Evolutionary conservation across 2,888 invertebrate species (phyloP).

Genomic region (Selenia dentaria): DNA sequence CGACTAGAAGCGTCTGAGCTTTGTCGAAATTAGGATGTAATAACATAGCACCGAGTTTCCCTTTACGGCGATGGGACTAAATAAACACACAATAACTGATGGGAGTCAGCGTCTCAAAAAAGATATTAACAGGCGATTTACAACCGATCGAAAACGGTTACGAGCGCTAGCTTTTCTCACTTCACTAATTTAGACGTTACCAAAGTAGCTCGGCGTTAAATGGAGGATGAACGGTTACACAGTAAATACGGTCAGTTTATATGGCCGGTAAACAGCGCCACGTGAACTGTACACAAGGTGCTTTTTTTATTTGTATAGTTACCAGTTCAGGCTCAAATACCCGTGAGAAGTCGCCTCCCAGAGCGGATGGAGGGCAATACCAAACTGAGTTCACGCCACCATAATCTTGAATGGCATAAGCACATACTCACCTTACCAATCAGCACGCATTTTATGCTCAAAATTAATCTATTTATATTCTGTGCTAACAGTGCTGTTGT

Average conservation of each 20-base stretch:
- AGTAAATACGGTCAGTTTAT: conserved; percentile 79
- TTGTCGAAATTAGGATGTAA: conserved; percentile 63
- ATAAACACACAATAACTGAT: conserved; percentile 74
- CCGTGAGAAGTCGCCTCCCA: conserved; percentile 77
- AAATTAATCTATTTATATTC: conserved; percentile 52
- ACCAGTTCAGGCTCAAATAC: conserved; percentile 74
- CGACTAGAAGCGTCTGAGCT: conserved; percentile 63
- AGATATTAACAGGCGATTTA: conserved; percentile 79
- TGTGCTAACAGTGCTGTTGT: conserved; percentile 45
- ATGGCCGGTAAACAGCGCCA: conserved; percentile 75
- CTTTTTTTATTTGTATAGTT: conserved; percentile 76
- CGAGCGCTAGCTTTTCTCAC: conserved; percentile 81
- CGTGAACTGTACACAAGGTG: conserved; percentile 82
- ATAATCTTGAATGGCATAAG: conserved; percentile 75
- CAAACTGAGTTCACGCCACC: conserved; percentile 40
- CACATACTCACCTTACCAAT: conserved; percentile 44
- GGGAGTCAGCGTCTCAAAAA: conserved; percentile 65
- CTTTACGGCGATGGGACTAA: conserved; percentile 60
- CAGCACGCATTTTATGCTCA: conserved; percentile 56
- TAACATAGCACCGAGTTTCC: conserved; percentile 65
- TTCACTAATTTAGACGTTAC: conserved; percentile 81
- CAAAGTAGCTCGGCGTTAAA: conserved; percentile 80
- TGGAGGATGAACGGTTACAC: conserved; percentile 75
- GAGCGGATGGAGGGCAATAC: conserved; percentile 35
- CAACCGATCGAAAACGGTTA: conserved; percentile 73